Conservation (phyloP, 2,888 invertebrate genomes). For the Cephus pygmeus region DNA sequence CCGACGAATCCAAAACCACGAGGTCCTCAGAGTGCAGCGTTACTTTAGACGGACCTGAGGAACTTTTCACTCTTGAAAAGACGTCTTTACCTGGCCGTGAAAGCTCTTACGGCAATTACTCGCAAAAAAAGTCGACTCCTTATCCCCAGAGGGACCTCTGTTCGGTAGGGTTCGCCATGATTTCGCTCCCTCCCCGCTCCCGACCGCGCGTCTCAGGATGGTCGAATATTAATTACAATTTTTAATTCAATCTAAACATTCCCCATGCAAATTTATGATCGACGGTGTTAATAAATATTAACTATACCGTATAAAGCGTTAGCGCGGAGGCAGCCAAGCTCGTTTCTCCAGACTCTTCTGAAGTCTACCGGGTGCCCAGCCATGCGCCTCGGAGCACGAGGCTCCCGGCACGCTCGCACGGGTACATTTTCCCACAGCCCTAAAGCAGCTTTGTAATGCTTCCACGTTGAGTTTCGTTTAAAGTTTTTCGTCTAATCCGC, state of each 20-base stretch:
- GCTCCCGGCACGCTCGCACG: conserved; percentile 6
- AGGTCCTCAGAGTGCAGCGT: too few species aligned
- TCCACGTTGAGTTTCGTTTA: conserved; percentile 39
- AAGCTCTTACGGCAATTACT: background rate
- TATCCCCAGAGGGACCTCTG: background rate
- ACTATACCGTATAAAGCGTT: conserved; percentile 11
- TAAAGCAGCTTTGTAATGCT: conserved; percentile 40
- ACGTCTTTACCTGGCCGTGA: background rate
- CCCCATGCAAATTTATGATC: conserved; percentile 18
- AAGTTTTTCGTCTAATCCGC: conserved; percentile 48
- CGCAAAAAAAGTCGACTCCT: background rate
- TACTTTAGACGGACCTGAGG: too few species aligned
- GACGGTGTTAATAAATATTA: conserved; percentile 19
- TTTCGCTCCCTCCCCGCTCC: too few species aligned
- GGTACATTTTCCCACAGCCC: conserved; percentile 10
- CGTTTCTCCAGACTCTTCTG: conserved; percentile 6
- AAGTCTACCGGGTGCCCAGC: conserved; percentile 9
- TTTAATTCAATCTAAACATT: conserved; percentile 15
- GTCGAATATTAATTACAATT: conserved; percentile 18
- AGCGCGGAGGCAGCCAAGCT: conserved; percentile 5
- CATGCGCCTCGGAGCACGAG: conserved; percentile 9
- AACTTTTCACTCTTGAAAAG: background rate
- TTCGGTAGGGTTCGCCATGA: background rate
- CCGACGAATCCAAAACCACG: background rate
- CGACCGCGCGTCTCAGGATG: background rate